Evolutionary conservation across 2,888 invertebrate species (phyloP).

Genomic region (Phanerotoma sp.): DNA sequence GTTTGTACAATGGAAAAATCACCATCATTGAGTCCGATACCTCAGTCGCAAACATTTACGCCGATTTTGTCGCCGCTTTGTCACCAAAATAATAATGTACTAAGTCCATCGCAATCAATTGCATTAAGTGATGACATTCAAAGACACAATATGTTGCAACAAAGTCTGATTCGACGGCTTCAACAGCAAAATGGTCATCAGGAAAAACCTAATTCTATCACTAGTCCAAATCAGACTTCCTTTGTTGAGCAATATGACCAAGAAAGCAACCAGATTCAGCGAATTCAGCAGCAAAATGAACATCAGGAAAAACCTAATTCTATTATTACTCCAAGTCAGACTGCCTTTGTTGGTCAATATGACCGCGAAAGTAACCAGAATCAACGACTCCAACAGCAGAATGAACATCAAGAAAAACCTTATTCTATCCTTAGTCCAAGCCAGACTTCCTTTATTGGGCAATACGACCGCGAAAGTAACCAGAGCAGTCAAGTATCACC

Average conservation of each 20-base stretch:
- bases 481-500: slow-evolving; percentile 31
- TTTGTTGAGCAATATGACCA: not conserved
- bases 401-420: not conserved
- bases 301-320: not conserved
- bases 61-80: not conserved
- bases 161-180: slow-evolving; percentile 42
- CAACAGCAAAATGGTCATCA: slow-evolving; percentile 25
- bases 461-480: slow-evolving; percentile 21
- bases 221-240: not conserved
- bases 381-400: slow-evolving; percentile 34
- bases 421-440: too few relatives aligned
- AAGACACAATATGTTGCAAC: slow-evolving; percentile 52
- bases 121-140: slow-evolving; percentile 42
- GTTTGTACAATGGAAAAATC: slow-evolving; percentile 49
- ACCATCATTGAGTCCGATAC: slow-evolving; percentile 34
- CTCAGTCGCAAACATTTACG: slow-evolving; percentile 9
- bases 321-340: too few relatives aligned
- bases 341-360: not conserved
- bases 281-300: slow-evolving; percentile 31
- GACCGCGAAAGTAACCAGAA: slow-evolving; percentile 36
- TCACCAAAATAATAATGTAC: slow-evolving; percentile 9
- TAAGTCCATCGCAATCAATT: not conserved
- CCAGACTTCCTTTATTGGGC: not conserved
- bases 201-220: not conserved
- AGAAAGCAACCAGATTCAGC: slow-evolving; percentile 39